A percentile compares a stretch with the other conserved stretches of the same genome.
Conservation (phyloP, 2,113 vertebrate species). For the Turdus rufiventris region DNA sequence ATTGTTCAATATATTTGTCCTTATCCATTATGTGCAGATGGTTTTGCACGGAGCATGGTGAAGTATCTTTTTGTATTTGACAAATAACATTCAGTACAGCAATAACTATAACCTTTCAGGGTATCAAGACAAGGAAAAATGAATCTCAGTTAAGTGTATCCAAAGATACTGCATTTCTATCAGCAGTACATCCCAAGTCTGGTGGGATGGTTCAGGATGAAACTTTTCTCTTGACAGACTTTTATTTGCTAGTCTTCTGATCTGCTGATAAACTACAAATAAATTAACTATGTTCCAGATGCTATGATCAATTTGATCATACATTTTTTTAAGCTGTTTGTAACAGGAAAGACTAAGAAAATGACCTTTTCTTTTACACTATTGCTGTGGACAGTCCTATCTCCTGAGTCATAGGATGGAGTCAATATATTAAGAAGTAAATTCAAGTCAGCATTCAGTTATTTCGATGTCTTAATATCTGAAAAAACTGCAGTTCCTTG, state of each 20-base stretch:
- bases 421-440: neutral
- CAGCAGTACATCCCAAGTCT: neutral
- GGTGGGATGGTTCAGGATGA: neutral
- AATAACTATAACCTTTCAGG: neutral
- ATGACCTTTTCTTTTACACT: neutral
- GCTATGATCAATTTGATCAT: neutral
- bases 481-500: neutral
- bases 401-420: neutral
- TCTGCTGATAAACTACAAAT: neutral
- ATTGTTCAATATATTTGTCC: neutral
- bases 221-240: neutral
- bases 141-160: neutral
- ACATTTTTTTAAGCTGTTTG: neutral
- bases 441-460: neutral
- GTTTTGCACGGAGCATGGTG: neutral
- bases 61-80: neutral
- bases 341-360: neutral
- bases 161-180: neutral
- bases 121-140: neutral
- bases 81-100: neutral
- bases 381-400: neutral
- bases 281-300: neutral
- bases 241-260: neutral
- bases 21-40: neutral
- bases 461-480: neutral